Evolutionary conservation across 2,797 vertebrate genomes (phyloP), one percentile per base, ranked within the genome.

Genomic region (Lycodopsis pacificus): DNA sequence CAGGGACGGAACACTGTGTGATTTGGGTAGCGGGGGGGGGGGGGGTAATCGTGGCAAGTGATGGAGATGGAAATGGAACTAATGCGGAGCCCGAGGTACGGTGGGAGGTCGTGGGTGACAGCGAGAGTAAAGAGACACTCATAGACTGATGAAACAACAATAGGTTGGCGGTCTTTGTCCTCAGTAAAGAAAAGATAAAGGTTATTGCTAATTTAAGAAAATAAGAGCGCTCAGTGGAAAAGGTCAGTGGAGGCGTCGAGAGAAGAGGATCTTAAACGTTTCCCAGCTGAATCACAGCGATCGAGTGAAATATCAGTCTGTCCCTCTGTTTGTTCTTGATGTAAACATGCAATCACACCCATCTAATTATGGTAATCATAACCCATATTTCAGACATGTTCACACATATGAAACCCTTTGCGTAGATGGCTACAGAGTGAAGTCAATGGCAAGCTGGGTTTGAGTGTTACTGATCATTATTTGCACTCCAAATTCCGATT

Each of bases 1-100:
- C 76, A 82, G n/a, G 84, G 56, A 73, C 67, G 69, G 72, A 82
- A 68, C 64, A 61, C 67, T 68, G 20, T 87, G 73, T 82, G 79
- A 86, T 88, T 85, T 61, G 63, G 58, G 54, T 54, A 65, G 81
- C 25, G 13, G 70, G 66, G 76, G 77, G 77, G 81, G 22, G 13
- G 70, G 66, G 76, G 77, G 77, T 85, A 62, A 86, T 74, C 77
- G 81, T 82, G 70, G 80, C 7, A 14, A 61, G 34, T 25, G 57
- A 77, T 25, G 40, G 54, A 64, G 58, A 89, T 71, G 77, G 67
- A 86, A 81, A 65, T 72, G 65, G 61, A 81, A 75, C 49, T 64
- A 87, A 85, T 69, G 78, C 10, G 61, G 63, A 73, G 54, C 40
- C 20, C 3, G 49, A 67, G 77, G 61, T 75, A 66, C 7, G 75